These are phyloP conservation scores for Macrosoma leucophasiata DNA, from an alignment of 2,888 invertebrate genomes.

Conservation along the genomic window DNA sequence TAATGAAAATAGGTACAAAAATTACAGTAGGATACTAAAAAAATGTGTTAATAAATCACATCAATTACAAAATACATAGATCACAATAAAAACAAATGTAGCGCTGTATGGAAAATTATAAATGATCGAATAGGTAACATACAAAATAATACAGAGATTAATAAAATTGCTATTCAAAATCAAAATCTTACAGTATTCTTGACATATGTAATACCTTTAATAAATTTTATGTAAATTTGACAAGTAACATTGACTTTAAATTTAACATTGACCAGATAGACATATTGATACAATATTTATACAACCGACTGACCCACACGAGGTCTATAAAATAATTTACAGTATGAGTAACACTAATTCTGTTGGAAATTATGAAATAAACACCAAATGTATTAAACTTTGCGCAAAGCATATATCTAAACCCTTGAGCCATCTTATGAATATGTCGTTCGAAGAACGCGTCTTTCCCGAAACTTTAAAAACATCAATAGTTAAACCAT, in stretches of 20 bases:
- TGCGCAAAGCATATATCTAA: neutral
- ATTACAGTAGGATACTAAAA: neutral
- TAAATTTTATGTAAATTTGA: constrained; percentile 1
- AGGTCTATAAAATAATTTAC: neutral
- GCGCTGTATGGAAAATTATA: too few relatives aligned
- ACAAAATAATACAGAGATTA: constrained; percentile 1
- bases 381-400: neutral
- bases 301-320: constrained; percentile 1
- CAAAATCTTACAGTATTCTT: neutral
- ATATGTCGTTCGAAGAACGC: constrained; percentile 1
- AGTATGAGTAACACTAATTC: neutral
- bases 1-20: neutral
- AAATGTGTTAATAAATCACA: neutral
- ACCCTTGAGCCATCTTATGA: neutral
- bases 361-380: neutral
- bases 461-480: neutral
- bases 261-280: neutral
- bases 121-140: neutral
- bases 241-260: constrained; percentile 2
- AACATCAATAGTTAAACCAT: neutral
- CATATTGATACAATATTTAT: constrained; percentile 1
- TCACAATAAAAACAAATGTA: too few relatives aligned
- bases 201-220: constrained; percentile 1
- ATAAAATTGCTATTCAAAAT: neutral
- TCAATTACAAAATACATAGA: neutral